Evolutionary conservation across 2,888 invertebrate species (phyloP).

Genomic region (Limnephilus marmoratus): DNA sequence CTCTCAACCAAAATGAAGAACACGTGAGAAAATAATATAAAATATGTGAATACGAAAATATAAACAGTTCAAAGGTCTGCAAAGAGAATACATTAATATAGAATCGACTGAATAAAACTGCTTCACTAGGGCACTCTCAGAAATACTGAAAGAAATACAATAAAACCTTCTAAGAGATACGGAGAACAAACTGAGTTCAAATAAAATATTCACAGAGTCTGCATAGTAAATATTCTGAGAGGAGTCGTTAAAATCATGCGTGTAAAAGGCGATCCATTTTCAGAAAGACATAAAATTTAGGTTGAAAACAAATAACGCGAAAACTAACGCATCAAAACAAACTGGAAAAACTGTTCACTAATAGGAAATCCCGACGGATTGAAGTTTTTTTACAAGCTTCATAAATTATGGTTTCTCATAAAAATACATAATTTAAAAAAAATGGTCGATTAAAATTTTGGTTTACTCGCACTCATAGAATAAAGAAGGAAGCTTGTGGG

Average conservation of each 20-base stretch:
- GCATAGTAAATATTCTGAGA: not conserved
- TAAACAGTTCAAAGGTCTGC: not conserved
- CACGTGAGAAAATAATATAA: not conserved
- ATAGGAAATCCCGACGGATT: too few species aligned
- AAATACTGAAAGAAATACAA: slow-evolving; percentile 10
- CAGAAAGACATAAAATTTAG: not conserved
- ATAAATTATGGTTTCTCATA: too few species aligned
- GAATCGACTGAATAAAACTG: not conserved
- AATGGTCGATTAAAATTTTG: too few species aligned
- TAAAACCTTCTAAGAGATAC: not conserved
- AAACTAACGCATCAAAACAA: not conserved
- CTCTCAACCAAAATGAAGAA: too few species aligned
- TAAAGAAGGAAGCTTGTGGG: too few species aligned
- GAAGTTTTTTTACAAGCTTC: too few species aligned
- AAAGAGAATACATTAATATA: not conserved
- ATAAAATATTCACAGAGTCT: not conserved
- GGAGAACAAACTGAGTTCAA: not conserved
- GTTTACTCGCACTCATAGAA: too few species aligned
- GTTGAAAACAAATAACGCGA: not conserved
- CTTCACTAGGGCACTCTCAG: not conserved
- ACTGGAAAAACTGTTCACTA: not conserved
- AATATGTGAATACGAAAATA: not conserved
- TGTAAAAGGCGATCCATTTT: not conserved
- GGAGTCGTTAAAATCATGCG: not conserved
- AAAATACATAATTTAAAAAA: too few species aligned